Conservation (phyloP, 2,797 vertebrate species). For the Artibeus jamaicensis region DNA sequence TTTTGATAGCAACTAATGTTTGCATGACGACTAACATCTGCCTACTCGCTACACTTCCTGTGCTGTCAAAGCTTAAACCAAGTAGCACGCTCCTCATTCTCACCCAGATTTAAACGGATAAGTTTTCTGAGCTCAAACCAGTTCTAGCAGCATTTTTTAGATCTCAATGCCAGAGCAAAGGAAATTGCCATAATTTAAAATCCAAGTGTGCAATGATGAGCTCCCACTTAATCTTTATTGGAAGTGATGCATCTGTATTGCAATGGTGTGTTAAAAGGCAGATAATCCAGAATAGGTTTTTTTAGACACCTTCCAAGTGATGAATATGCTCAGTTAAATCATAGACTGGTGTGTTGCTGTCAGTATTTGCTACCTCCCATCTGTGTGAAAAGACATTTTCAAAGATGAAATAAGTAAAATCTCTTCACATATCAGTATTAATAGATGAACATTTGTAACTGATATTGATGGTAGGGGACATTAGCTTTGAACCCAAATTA, state of each 20-base stretch:
- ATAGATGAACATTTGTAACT: not conserved
- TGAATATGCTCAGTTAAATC: not conserved
- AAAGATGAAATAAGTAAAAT: constrained; percentile 31
- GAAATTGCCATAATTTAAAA: not conserved
- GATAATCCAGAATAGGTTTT: not conserved
- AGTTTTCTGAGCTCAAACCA: not conserved
- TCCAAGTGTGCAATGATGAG: not conserved
- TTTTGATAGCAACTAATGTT: not conserved
- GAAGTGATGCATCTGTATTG: not conserved
- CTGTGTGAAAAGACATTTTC: not conserved
- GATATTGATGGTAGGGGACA: not conserved
- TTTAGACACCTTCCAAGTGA: not conserved
- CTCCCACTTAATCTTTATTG: not conserved
- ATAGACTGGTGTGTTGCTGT: not conserved
- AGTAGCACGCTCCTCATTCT: not conserved
- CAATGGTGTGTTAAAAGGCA: not conserved
- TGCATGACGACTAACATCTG: not conserved
- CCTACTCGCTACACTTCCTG: not conserved
- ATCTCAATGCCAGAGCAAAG: not conserved
- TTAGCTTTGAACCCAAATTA: not conserved
- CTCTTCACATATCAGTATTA: not conserved
- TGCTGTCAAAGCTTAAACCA: not conserved
- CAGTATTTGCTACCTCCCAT: not conserved
- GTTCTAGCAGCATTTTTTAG: not conserved
- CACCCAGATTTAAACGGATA: not conserved